Base-by-base conservation (phyloP, 2,797 vertebrate species). In the Macropodus opercularis region DNA sequence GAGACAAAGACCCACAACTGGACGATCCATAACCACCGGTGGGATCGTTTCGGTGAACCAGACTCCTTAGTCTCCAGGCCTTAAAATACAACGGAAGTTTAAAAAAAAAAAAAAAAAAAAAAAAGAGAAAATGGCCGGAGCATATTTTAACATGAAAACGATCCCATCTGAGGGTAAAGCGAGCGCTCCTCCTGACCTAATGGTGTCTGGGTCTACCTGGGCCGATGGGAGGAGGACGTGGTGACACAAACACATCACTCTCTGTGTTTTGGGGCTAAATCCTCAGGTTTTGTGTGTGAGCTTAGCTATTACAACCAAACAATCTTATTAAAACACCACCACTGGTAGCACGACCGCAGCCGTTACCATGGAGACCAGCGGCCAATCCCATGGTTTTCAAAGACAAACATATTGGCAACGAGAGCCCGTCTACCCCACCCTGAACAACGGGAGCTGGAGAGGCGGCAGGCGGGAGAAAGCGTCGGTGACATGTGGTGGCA, bases 401-500 rank as follows among this genome's bases (percentile, higher is more conserved):
- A 75, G 43, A 78, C 60, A 68, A 67, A 81, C 27, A 65, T 40
- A 8, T 43, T 75, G 75, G 67, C 69, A 63, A 81, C 69, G 44
- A 13, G 17, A 69, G 60, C 63, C 58, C 71, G n/a, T n/a, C n/a
- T n/a, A n/a, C 54, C 13, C 13, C 27, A 2, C 27, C 58, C 1
- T 3, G 46, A 8, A 77, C 46, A 2, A 41, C 46, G 48, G 52
- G 51, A 54, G 68, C 36, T 43, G 61, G 60, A 44, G 49, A 48
- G 19, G 27, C 1, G 8, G 17, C 22, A 64, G 44, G 23, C 51
- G 11, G 32, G 27, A 29, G 7, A 7, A n/a, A 8, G 77, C 82
- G 80, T 75, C 40, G 23, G 53, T 76, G 81, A 85, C 67, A 85
- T 67, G 70, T 55, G 65, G 69, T 2, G 55, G 62, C 62, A 61